Conservation (phyloP, 2,797 vertebrate species). For the Aeoliscus strigatus region DNA sequence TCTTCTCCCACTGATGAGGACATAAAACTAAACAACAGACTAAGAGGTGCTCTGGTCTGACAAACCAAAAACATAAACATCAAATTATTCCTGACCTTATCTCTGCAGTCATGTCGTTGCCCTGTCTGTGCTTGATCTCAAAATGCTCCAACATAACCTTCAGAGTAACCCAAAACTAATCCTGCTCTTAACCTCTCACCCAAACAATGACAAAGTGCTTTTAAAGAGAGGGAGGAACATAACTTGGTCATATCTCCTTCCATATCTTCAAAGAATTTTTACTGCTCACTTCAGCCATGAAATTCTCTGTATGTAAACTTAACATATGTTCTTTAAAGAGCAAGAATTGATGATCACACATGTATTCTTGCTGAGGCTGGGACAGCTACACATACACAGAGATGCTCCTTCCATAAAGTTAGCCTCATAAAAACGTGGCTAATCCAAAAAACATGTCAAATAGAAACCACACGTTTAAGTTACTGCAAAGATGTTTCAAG, state of each 20-base stretch:
- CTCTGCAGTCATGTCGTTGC: constrained; percentile 1
- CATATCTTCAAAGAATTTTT: too few relatives aligned
- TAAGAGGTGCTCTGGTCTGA: too few relatives aligned
- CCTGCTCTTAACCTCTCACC: too few relatives aligned
- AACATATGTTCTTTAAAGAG: too few relatives aligned
- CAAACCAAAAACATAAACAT: constrained; percentile 1
- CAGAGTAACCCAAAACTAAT: constrained; percentile 11
- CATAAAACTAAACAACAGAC: constrained; percentile 1
- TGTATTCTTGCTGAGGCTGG: constrained; percentile 5
- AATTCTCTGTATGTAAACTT: too few relatives aligned
- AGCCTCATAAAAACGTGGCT: constrained; percentile 15
- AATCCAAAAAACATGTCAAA: constrained; percentile 5
- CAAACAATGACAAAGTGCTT: constrained; percentile 3
- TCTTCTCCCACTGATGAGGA: constrained; percentile 25
- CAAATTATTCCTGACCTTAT: neutral
- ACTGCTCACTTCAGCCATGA: too few relatives aligned
- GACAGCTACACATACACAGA: constrained; percentile 1
- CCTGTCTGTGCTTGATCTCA: constrained; percentile 3
- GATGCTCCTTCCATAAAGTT: neutral
- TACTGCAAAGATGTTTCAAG: too few relatives aligned
- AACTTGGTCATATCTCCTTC: too few relatives aligned
- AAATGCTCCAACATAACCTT: constrained; percentile 22
- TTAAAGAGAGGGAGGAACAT: neutral
- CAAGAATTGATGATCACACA: constrained; percentile 5
- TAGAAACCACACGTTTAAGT: neutral